Evolutionary conservation across 2,797 vertebrate genomes (phyloP), one percentile per base, ranked within the genome.

Genomic region (Lophotriccus pileatus): DNA sequence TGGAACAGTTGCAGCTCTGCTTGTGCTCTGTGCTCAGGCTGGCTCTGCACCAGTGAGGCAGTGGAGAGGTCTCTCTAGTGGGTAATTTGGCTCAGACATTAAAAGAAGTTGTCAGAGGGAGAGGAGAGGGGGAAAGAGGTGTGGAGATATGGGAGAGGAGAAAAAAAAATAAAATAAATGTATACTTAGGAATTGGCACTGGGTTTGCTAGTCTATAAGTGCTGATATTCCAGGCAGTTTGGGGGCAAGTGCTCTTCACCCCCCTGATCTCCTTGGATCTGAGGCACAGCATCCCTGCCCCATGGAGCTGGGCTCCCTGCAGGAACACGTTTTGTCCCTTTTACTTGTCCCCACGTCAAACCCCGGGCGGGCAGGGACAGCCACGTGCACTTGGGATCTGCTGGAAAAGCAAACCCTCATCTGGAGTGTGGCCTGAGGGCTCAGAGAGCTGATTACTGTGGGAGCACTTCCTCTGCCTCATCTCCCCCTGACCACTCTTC

Each of bases 221-320:
- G 10, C 43, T 24, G 44, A 12, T 22, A 1, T 8, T 23, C 28
- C 85, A 60, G n/a, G 1, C 14, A 8, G 3, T 21, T 25, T 56
- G 34, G 30, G 72, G 92, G 36, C 66, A 37, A 37, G 9, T 0
- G 2, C 10, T 4, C 58, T n/a, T 64, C 2, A 14, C 22, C 22
- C 15, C 24, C 46, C 20, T 2, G 4, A 10, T 7, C 4, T 15
- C 5, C 25, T 12, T 1, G 7, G 58, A 7, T 6, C 47, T 27
- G 75, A 39, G 4, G 41, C 3, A 2, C 12, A 8, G 63, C 7
- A 25, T 4, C 41, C 1, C 28, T 37, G 53, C 63, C 55, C 66
- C 55, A 11, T 1, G 0, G 23, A 43, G 72, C 85, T 6, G 58
- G 1, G 32, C 4, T 37, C 24, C 3, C 27, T 2, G 50, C 59